Percentiles rank a stretch among this genome's conserved stretches.
Conservation (phyloP, 2,113 vertebrate species). For the Lophius piscatorius region DNA sequence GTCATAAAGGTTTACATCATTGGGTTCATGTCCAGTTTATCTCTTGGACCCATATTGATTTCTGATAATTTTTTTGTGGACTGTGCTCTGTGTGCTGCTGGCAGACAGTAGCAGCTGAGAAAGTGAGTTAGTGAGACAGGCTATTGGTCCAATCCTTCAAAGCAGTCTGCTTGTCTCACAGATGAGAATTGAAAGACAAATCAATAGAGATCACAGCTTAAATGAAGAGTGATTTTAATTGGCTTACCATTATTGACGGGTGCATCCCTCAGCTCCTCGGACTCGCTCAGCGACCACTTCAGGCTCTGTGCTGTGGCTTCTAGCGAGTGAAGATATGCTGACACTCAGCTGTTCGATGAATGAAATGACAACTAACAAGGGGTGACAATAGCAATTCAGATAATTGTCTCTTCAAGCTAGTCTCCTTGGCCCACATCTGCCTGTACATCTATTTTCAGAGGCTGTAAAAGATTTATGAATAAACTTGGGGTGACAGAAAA, state of each 20-base stretch:
- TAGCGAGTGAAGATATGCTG: slow-evolving; percentile 48
- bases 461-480: slow-evolving; percentile 24
- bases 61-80: not conserved
- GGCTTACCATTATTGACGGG: slow-evolving; percentile 77
- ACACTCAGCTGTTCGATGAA: slow-evolving; percentile 48
- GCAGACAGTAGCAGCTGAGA: slow-evolving; percentile 28
- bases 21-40: too few species aligned
- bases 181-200: slow-evolving; percentile 75
- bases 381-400: slow-evolving; percentile 62
- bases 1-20: too few species aligned
- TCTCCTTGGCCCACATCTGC: slow-evolving; percentile 7
- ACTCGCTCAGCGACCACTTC: slow-evolving; percentile 35
- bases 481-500: slow-evolving; percentile 33
- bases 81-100: slow-evolving; percentile 1
- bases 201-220: slow-evolving; percentile 81
- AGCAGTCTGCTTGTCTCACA: slow-evolving; percentile 58
- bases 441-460: slow-evolving; percentile 15
- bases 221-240: slow-evolving; percentile 83
- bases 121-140: slow-evolving; percentile 41
- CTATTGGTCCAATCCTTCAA: slow-evolving; percentile 38
- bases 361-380: slow-evolving; percentile 51
- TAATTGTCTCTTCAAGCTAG: slow-evolving; percentile 40
- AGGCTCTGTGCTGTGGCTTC: slow-evolving; percentile 15
- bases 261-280: slow-evolving; percentile 50
- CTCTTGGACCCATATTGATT: not conserved